Evolutionary conservation across 2,113 vertebrate genomes (phyloP).

Genomic region (Columba janthina): DNA sequence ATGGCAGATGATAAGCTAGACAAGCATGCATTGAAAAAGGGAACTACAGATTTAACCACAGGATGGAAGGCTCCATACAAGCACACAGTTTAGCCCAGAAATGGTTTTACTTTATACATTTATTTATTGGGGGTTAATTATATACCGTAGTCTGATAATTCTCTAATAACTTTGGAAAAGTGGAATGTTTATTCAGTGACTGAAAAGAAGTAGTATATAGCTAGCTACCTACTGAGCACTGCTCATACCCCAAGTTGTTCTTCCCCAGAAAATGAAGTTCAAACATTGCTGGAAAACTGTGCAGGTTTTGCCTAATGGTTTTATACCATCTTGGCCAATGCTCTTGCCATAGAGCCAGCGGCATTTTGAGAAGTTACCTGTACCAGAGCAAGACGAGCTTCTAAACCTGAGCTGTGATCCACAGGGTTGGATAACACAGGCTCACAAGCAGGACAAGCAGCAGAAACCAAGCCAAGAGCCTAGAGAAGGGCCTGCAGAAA

Average conservation of each 20-base stretch:
- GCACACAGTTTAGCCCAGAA: neutral
- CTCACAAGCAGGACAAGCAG: neutral
- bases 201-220: neutral
- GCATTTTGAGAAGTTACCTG: neutral
- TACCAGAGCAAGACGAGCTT: neutral
- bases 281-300: neutral
- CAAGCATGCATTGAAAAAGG: conserved; percentile 12
- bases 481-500: neutral
- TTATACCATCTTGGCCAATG: neutral
- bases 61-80: neutral
- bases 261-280: neutral
- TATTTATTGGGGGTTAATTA: neutral
- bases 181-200: neutral
- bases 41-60: conserved; percentile 15
- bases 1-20: conserved; percentile 5
- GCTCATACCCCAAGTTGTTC: neutral
- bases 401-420: neutral
- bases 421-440: rapidly evolving
- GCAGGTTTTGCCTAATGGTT: neutral
- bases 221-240: neutral
- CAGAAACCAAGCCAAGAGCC: neutral
- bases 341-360: neutral
- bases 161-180: neutral
- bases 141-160: neutral
- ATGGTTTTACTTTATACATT: neutral